Conservation (phyloP, 2,797 vertebrate genomes). For the Typhlichthys eigenmanni region DNA sequence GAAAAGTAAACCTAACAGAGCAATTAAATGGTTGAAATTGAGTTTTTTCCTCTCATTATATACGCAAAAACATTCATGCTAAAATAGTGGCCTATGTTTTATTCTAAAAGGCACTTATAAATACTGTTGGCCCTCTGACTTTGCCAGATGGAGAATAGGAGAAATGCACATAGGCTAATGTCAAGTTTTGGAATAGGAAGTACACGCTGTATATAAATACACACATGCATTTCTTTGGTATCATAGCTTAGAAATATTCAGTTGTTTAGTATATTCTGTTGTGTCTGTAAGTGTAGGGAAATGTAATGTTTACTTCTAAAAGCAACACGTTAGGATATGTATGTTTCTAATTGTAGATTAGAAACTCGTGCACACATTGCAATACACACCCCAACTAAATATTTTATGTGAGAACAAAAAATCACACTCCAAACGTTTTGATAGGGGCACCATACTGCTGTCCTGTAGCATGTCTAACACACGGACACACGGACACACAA, state of each 20-base stretch:
- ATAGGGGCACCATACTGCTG: no score
- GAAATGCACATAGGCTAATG: conserved; percentile 34
- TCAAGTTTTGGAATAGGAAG: conserved; percentile 65
- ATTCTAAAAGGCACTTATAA: conserved; percentile 26
- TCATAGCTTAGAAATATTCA: conserved; percentile 40
- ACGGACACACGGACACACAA: not conserved
- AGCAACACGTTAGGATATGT: conserved; percentile 5
- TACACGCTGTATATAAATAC: conserved; percentile 46
- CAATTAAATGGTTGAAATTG: not conserved
- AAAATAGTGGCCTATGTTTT: not conserved
- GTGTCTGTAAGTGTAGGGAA: not conserved
- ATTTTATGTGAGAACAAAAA: no score
- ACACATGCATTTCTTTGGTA: conserved; percentile 66
- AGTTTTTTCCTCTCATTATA: not conserved
- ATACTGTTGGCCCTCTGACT: conserved; percentile 9
- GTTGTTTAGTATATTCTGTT: conserved; percentile 19
- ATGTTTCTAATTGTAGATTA: conserved; percentile 28
- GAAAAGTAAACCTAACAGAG: conserved; percentile 10
- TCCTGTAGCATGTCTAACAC: not conserved
- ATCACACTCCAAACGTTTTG: no score
- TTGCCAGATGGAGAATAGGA: conserved; percentile 2
- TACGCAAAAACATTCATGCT: not conserved
- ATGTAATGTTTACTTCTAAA: not conserved
- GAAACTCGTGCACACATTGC: conserved; percentile 37
- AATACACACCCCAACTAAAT: conserved; percentile 17